A percentile compares a stretch with the other conserved stretches of the same genome.
Conservation (phyloP, 2,113 vertebrate genomes). For the Stercorarius parasiticus region DNA sequence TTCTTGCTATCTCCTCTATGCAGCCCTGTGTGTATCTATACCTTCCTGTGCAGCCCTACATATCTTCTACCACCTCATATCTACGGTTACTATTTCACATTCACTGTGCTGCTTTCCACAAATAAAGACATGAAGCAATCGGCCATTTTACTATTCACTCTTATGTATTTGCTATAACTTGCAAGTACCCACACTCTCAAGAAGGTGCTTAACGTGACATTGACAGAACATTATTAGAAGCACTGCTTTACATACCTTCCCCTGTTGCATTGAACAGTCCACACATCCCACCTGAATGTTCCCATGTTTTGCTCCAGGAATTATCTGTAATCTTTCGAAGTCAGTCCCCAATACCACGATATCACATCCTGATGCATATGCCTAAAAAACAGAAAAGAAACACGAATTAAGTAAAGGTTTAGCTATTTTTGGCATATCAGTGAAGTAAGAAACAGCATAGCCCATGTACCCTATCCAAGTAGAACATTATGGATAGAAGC, state of each 20-base stretch:
- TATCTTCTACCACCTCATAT: not conserved
- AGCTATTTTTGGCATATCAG: not conserved
- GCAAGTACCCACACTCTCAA: not conserved
- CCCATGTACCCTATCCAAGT: accelerated
- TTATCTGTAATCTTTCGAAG: conserved; percentile 97
- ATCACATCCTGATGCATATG: conserved; percentile 97
- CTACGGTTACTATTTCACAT: not conserved
- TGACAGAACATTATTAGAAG: not conserved
- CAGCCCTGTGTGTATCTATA: not conserved
- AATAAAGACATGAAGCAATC: not conserved
- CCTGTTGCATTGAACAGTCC: conserved; percentile 91
- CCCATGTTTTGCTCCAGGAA: conserved; percentile 95
- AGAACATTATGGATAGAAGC: not conserved
- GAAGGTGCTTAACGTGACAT: not conserved
- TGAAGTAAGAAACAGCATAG: not conserved
- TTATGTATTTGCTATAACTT: not conserved
- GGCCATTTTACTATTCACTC: not conserved
- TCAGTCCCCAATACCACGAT: conserved; percentile 94
- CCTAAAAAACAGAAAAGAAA: conserved; percentile 71
- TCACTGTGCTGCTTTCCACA: not conserved
- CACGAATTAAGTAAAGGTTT: not conserved
- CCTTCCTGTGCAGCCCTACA: not conserved
- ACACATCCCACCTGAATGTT: conserved; percentile 98
- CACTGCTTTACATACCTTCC: conserved; percentile 82
- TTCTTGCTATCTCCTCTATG: not conserved